Evolutionary conservation across 2,113 vertebrate species (phyloP).

Genomic region (Neopipo cinnamomea): DNA sequence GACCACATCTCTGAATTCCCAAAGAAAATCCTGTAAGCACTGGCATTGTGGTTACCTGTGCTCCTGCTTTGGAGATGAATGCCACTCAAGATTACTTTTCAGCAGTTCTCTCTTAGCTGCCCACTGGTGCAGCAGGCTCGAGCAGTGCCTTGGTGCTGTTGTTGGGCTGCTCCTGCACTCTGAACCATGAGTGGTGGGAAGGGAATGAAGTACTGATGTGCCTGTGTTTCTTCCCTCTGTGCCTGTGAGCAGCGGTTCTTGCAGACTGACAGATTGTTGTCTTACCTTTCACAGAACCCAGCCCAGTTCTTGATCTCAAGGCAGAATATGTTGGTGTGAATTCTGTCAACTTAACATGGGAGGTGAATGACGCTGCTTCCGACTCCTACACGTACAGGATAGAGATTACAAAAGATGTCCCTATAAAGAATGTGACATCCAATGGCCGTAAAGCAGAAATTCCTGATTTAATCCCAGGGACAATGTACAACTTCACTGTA

Average conservation of each 20-base stretch:
- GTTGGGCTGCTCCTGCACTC: neutral
- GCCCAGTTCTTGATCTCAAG: neutral
- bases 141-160: neutral
- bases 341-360: neutral
- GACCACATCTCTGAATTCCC: neutral
- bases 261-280: neutral
- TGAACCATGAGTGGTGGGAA: neutral
- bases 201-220: neutral
- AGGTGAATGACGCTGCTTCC: neutral
- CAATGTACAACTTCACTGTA: neutral
- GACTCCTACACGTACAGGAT: neutral
- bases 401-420: accelerated
- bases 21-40: neutral
- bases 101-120: neutral
- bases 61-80: neutral
- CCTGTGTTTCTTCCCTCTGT: neutral
- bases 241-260: neutral
- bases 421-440: accelerated
- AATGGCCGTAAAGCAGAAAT: accelerated
- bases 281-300: neutral
- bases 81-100: no score
- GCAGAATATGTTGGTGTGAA: neutral
- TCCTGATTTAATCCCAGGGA: neutral
- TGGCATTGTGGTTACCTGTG: neutral
- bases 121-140: neutral